phyloP scores from a whole-genome alignment of 1,140 invertebrate species.

The Frieseomelitta varia region DNA sequence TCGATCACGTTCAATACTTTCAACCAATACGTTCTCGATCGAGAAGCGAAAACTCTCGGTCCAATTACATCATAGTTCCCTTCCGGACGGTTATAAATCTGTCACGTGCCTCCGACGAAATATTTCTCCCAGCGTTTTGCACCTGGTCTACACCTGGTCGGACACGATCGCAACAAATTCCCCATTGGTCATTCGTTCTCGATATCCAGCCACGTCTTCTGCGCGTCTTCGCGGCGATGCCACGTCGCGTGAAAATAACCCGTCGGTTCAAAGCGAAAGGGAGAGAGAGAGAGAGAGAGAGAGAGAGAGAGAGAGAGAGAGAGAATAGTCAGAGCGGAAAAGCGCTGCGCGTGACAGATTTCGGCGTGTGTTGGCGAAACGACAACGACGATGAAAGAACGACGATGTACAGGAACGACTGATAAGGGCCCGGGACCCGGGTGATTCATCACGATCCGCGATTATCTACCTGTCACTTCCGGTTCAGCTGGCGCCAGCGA shows the following conservation, averaged over 20 bases:
- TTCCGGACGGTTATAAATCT: neutral
- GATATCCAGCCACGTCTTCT: slow-evolving; percentile 54
- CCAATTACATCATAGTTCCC: neutral
- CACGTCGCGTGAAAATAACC: slow-evolving; percentile 70
- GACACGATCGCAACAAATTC: slow-evolving; percentile 43
- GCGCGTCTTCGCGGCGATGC: slow-evolving; percentile 51
- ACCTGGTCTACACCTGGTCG: neutral
- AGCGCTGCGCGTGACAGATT: slow-evolving; percentile 56
- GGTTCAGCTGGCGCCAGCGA: slow-evolving; percentile 36
- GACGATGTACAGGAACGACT: slow-evolving; percentile 29
- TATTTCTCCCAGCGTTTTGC: neutral
- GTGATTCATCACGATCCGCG: slow-evolving; percentile 63
- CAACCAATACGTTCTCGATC: neutral
- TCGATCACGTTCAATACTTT: neutral
- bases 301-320: neutral
- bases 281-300: no score
- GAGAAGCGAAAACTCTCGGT: neutral
- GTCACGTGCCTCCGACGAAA: neutral
- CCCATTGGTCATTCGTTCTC: slow-evolving; percentile 44
- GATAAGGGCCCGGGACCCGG: slow-evolving; percentile 44
- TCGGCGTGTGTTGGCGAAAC: slow-evolving; percentile 42
- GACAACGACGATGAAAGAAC: slow-evolving; percentile 31
- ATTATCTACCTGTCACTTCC: slow-evolving; percentile 65
- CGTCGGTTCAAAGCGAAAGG: slow-evolving; percentile 16
- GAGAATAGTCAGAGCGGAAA: neutral